Base-by-base conservation (phyloP, 2,113 vertebrate genomes). In the Rhabdomys dilectus region DNA sequence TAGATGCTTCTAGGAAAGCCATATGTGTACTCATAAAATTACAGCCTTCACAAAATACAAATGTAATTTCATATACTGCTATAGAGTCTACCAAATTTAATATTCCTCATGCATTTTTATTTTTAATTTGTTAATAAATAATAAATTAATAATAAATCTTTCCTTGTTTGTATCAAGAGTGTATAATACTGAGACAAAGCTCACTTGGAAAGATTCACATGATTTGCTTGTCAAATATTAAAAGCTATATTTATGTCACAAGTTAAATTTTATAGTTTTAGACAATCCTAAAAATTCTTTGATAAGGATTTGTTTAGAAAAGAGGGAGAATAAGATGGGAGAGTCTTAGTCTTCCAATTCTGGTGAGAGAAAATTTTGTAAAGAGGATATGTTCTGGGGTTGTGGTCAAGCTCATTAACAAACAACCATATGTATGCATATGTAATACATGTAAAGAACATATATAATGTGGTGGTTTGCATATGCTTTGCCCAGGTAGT, bases 201-300 rank as follows among this genome's bases (percentile, higher is more conserved):
- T 34, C 12, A 68, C 31, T 68, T 34, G 66, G 66, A 34, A 68
- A 19, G 12, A 12, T 34, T 51, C 45, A 36, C 48, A 68, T 10
- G 11, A 68, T 68, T 68, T 34, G 29, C 64, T 97, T 92, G 98
- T 98, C 98, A 98, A 98, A 98, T 98, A 98, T 98, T 98, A 98
- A 98, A 98, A 98, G 98, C 97, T 96, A 94, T 96, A 96, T 95
- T 98, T 98, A 96, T 98, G 97, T 98, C 98, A 98, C 96, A 98
- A 98, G 94, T 98, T 97, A 94, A 97, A 88, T 98, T 98, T 98
- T 98, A 98, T 97, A 97, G 97, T 98, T 98, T 95, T 92, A 42
- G 94, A 80, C 88, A 97, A 96, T 98, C 97, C 96, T 96, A 98
- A 98, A 98, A 68, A 68, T 98, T 94, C 97, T 98, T 98, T 97